Percentiles rank a stretch among this genome's conserved stretches.
These are phyloP conservation scores for Leucoma salicis DNA, from an alignment of 2,888 invertebrate species.

Conservation along the genomic window DNA sequence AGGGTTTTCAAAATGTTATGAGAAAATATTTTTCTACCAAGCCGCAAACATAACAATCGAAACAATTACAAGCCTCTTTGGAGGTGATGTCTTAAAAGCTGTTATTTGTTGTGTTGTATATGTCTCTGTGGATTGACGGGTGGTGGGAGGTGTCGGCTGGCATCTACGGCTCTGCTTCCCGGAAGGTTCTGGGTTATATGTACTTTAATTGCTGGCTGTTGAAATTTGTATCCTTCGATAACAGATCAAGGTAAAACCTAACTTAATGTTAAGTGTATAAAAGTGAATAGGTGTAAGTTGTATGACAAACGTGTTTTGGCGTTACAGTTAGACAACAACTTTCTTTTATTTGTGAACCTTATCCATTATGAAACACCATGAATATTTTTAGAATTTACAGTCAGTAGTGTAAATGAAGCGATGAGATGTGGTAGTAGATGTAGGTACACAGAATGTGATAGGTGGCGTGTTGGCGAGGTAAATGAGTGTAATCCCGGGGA, in stretches of 20 bases:
- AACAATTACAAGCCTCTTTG: not conserved
- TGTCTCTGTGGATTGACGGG: constrained; percentile 28
- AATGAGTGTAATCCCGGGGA: constrained; percentile 58
- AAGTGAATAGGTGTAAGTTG: too few relatives aligned
- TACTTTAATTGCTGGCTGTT: constrained; percentile 57
- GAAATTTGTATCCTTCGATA: constrained; percentile 47
- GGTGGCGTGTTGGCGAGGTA: constrained; percentile 22
- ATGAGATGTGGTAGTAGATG: constrained; percentile 13
- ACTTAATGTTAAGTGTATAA: too few relatives aligned
- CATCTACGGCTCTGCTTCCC: constrained; percentile 49
- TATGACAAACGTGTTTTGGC: too few relatives aligned
- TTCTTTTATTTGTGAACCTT: too few relatives aligned
- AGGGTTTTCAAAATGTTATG: too few relatives aligned
- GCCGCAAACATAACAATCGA: not conserved
- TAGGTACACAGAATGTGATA: constrained; percentile 23
- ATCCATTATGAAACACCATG: too few relatives aligned
- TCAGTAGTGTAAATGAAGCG: too few relatives aligned
- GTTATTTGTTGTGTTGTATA: constrained; percentile 1
- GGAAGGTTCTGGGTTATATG: constrained; percentile 58
- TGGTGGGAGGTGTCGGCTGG: constrained; percentile 29
- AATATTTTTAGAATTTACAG: too few relatives aligned
- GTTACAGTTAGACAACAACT: too few relatives aligned
- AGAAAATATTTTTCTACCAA: too few relatives aligned
- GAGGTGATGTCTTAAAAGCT: not conserved
- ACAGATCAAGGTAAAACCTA: constrained; percentile 51